Conservation (phyloP, 1,140 invertebrate species). For the Uloborus diversus region DNA sequence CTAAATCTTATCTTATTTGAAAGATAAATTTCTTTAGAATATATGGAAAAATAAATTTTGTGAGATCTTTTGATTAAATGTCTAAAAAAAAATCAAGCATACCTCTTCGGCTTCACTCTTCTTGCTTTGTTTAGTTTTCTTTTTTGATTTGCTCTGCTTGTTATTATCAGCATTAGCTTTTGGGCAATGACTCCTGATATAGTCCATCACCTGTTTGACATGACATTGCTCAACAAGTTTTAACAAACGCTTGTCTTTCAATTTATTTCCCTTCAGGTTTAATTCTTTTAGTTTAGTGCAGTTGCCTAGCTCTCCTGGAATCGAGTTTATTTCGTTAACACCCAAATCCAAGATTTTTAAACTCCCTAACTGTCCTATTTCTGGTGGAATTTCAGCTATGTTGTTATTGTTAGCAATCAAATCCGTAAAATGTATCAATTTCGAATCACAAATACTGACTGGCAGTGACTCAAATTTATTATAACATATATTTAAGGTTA, state of each 20-base stretch:
- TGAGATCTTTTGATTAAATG: too few relatives aligned
- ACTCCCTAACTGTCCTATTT: conserved; percentile 70
- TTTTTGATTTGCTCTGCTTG: conserved; percentile 67
- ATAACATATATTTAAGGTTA: conserved; percentile 71
- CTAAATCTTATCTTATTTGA: too few relatives aligned
- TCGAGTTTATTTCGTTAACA: conserved; percentile 72
- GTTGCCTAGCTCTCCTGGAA: conserved; percentile 74
- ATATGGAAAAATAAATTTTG: too few relatives aligned
- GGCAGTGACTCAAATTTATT: conserved; percentile 75
- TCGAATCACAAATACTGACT: conserved; percentile 70
- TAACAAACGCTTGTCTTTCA: conserved; percentile 75
- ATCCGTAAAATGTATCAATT: conserved; percentile 74
- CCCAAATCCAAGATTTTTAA: conserved; percentile 77
- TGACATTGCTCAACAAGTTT: conserved; percentile 74
- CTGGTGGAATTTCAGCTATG: conserved; percentile 72
- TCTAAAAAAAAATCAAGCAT: too few relatives aligned
- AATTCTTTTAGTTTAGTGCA: conserved; percentile 75
- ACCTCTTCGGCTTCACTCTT: conserved; percentile 37
- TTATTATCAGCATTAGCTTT: conserved; percentile 57
- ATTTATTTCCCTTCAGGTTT: conserved; percentile 76
- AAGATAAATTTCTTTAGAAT: too few relatives aligned
- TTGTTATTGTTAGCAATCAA: conserved; percentile 75
- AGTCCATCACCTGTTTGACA: conserved; percentile 77
- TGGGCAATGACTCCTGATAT: conserved; percentile 73
- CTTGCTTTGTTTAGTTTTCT: conserved; percentile 60